phyloP scores from a whole-genome alignment of 2,797 vertebrate genomes.

The Propithecus perrieri region DNA sequence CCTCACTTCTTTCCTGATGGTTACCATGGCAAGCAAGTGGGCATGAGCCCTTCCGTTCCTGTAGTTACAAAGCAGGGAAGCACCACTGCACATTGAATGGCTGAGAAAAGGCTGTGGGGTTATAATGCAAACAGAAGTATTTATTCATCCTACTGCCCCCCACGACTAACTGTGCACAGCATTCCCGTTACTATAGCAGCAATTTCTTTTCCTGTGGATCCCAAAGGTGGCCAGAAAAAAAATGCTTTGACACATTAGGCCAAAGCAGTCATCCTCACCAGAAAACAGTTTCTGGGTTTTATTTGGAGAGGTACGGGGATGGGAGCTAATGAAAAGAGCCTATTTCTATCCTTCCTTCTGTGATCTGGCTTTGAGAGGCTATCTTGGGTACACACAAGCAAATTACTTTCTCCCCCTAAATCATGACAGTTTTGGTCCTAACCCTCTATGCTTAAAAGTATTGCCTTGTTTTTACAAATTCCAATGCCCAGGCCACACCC shows the following conservation, averaged over 20 bases:
- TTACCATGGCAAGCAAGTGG: conserved; percentile 29
- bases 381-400: neutral
- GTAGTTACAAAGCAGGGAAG: conserved; percentile 44
- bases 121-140: neutral
- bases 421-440: neutral
- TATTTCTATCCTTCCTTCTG: neutral
- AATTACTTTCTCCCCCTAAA: neutral
- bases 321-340: neutral
- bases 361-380: neutral
- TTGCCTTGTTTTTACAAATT: neutral
- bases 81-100: neutral
- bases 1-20: conserved; percentile 49
- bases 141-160: neutral
- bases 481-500: neutral
- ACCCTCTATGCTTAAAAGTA: neutral
- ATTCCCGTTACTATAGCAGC: neutral
- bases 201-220: neutral
- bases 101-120: neutral
- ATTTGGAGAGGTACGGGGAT: neutral
- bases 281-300: neutral
- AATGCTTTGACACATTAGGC: conserved; percentile 21
- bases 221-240: neutral
- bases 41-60: conserved; percentile 31
- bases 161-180: neutral
- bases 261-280: neutral